These are phyloP conservation scores for Helicorthomorpha holstii DNA, from an alignment of 1,140 invertebrate genomes.

Conservation along the genomic window DNA sequence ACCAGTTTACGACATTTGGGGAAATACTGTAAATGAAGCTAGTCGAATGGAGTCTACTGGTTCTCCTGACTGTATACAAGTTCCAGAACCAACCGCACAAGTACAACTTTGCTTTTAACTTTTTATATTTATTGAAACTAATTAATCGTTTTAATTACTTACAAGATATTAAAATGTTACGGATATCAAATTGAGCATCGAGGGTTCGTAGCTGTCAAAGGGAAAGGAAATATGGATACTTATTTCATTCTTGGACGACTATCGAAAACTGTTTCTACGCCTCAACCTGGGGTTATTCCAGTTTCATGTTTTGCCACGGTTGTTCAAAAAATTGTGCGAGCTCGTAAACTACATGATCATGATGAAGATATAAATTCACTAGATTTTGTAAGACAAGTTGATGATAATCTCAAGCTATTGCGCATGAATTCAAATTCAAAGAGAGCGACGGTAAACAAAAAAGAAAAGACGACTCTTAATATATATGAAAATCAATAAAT, in stretches of 20 bases:
- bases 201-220: conserved; percentile 74
- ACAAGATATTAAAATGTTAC: conserved; percentile 44
- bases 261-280: conserved; percentile 29
- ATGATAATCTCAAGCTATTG: too few species aligned
- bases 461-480: too few species aligned
- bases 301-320: conserved; percentile 56
- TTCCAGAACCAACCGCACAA: conserved; percentile 63
- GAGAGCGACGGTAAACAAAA: too few species aligned
- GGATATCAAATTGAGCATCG: conserved; percentile 57
- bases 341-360: conserved; percentile 30
- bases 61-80: conserved; percentile 68
- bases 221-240: conserved; percentile 88
- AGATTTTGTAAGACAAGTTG: too few species aligned
- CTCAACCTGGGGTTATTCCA: conserved; percentile 43
- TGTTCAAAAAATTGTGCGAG: conserved; percentile 68
- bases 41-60: conserved; percentile 86
- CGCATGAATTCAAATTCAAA: too few species aligned
- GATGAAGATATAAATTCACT: neutral
- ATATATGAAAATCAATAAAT: too few species aligned
- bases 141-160: neutral
- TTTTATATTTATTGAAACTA: neutral
- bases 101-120: conserved; percentile 31
- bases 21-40: conserved; percentile 88
- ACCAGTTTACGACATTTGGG: conserved; percentile 98
- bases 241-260: conserved; percentile 60